Base-by-base conservation (phyloP, 1,140 invertebrate species). In the Bombyx mandarina region DNA sequence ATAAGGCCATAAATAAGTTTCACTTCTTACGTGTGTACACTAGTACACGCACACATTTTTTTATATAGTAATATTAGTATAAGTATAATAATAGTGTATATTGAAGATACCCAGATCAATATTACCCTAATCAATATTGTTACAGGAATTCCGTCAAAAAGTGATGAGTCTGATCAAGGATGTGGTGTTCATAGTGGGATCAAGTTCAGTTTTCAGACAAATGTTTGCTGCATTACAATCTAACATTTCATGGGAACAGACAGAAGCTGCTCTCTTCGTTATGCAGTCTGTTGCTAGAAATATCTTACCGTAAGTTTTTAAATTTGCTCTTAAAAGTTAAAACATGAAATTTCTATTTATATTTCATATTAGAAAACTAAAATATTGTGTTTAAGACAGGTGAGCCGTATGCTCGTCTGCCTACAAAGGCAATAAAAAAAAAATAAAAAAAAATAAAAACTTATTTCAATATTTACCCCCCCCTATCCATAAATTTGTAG, bases 261-360 rank as follows among this genome's bases (percentile, higher is more conserved):
- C 94, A 4, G 98, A 99, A 88, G 95, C 98, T n/a, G 94, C 96
- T 0, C 88, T 99, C 0, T 99, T 97, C 87, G 92, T 99, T 7
- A 98, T 99, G 95, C 94, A 96, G 77, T 93, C 97, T 58, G 95
- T 99, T 1, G 97, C 97, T 3, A 98, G 97, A 89, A 98, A 98
- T 87, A 95, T 99, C 77, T 79, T 98, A 69, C 96, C 97, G 97
- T 99, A 89, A 94, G 95, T 94, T 22, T 45, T 35, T 54, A 45
- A 54, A 12, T 45, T 7, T 56, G 18, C 2, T 35, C 2, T 35
- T 35, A 35, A 3, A 35, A 35, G 2, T 5, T 5, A 35, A 35
- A 35, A 1, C 26, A 35, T 35, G 2, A 35, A 35, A 35, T 35
- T 35, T 2, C 26, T 35, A 35, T 35, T 35, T 35, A 35, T 1